These are phyloP conservation scores for Plagodis dolabraria DNA, from an alignment of 2,888 invertebrate species.

Conservation along the genomic window DNA sequence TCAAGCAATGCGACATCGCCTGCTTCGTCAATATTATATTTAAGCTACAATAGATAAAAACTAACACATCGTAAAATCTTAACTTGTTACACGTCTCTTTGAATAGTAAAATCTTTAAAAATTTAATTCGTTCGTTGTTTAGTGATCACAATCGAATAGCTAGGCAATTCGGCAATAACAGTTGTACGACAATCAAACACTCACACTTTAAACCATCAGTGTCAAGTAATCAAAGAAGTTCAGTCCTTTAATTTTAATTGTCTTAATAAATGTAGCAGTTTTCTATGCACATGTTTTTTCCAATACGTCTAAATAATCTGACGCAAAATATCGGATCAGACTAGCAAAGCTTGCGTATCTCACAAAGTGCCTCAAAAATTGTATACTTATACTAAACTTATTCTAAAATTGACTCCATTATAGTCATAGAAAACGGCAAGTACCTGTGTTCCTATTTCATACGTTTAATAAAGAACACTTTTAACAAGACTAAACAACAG, in stretches of 20 bases:
- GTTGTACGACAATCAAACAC: too few relatives aligned
- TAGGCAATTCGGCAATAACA: too few relatives aligned
- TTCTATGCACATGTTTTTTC: not conserved
- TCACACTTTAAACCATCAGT: too few relatives aligned
- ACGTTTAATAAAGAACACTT: not conserved
- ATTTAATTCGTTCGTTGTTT: too few relatives aligned
- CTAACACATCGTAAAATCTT: too few relatives aligned
- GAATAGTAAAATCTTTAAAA: too few relatives aligned
- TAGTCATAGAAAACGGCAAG: conserved; percentile 32
- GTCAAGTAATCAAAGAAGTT: too few relatives aligned
- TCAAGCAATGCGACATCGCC: conserved; percentile 54
- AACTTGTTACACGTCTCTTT: too few relatives aligned
- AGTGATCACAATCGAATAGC: too few relatives aligned
- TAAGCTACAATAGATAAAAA: not conserved
- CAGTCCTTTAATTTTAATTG: too few relatives aligned
- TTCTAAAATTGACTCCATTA: conserved; percentile 26
- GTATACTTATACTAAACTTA: conserved; percentile 20
- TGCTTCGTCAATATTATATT: conserved; percentile 22
- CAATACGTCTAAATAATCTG: conserved; percentile 1
- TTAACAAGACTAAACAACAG: not conserved
- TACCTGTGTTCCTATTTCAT: conserved; percentile 18
- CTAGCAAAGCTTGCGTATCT: conserved; percentile 16
- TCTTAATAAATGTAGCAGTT: too few relatives aligned
- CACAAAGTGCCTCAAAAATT: conserved; percentile 11
- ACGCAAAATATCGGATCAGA: conserved; percentile 17